A percentile compares a stretch with the other conserved stretches of the same genome.
These are phyloP conservation scores for Hermaeophaga mercurialis DNA, from an alignment of 2,888 invertebrate genomes.

Conservation along the genomic window DNA sequence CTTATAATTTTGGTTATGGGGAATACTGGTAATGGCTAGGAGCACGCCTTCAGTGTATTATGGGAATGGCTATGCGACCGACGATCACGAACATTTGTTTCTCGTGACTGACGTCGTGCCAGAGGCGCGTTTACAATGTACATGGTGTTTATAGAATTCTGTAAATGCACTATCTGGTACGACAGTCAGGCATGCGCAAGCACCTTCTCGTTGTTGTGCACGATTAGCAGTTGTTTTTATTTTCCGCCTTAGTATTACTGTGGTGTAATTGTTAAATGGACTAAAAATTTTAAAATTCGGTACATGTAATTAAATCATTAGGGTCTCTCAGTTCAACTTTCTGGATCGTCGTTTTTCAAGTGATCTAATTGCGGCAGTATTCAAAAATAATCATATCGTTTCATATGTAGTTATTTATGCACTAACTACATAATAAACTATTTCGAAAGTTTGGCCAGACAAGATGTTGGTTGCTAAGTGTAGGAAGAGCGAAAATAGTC, in stretches of 20 bases:
- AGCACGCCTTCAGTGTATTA: constrained; percentile 23
- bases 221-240: constrained; percentile 29
- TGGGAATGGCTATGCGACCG: constrained; percentile 26
- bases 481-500: too few species aligned
- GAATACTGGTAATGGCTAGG: constrained; percentile 25
- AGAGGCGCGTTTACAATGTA: constrained; percentile 95
- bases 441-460: too few species aligned
- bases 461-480: too few species aligned
- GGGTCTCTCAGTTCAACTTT: too few species aligned
- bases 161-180: constrained; percentile 99
- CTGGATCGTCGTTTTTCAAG: too few species aligned
- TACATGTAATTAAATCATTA: too few species aligned
- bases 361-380: too few species aligned
- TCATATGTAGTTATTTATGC: too few species aligned
- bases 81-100: constrained; percentile 12
- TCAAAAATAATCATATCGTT: too few species aligned
- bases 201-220: constrained; percentile 43
- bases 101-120: constrained; percentile 85
- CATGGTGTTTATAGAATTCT: constrained; percentile 58
- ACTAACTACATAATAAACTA: too few species aligned
- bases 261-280: neutral
- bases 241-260: constrained; percentile 7
- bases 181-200: constrained; percentile 80
- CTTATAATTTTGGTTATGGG: constrained; percentile 29
- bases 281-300: too few species aligned